Base-by-base conservation (phyloP, 2,113 vertebrate genomes). In the Elachura formosa region DNA sequence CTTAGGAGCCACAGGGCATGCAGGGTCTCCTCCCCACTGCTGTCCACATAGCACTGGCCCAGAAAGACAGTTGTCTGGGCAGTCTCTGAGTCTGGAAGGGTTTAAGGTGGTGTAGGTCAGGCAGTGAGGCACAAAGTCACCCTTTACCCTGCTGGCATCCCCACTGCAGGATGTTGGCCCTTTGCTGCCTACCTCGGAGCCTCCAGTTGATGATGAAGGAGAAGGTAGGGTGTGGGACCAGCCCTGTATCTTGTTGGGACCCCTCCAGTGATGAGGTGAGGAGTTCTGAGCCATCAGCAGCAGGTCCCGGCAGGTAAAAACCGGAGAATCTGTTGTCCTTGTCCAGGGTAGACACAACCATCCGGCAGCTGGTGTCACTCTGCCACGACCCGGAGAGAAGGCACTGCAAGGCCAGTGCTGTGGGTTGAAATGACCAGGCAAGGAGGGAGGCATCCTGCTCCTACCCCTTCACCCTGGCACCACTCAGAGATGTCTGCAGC, bases 1-100 rank as follows among this genome's bases (percentile, higher is more conserved):
- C 90, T 43, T 48, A 89, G 54, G 14, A 97, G 85, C 95, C 96
- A 97, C 24, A 68, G 24, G 8, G 88, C 33, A 2, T 89, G 76
- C 40, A 96, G 73, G 3, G 26, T 83, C 73, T 97, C 96, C 22
- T 84, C 52, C 4, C 92, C 80, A 0, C 31, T 12, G 21, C 6
- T 46, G 14, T 66, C 59, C 28, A 90, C 46, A 3, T 93, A 96
- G 62, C 95, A 96, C 49, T 96, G 96, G 16, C 96, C 96, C 52
- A 77, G 68, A 28, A 97, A 96, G 52, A 55, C 56, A 0, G 79
- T 75, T 4, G 3, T 82, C n/a, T 1, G 22, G 3, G 13, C 45
- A 54, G 33, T 11, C 19, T 55, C 59, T 2, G 40, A 58, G 28
- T 46, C 88, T 94, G 78, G 34, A 62, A n/a, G 10, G 8, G 13